Evolutionary conservation across 2,113 vertebrate genomes (phyloP), one percentile per base, ranked within the genome.

Genomic region (Periophthalmus modestus): DNA sequence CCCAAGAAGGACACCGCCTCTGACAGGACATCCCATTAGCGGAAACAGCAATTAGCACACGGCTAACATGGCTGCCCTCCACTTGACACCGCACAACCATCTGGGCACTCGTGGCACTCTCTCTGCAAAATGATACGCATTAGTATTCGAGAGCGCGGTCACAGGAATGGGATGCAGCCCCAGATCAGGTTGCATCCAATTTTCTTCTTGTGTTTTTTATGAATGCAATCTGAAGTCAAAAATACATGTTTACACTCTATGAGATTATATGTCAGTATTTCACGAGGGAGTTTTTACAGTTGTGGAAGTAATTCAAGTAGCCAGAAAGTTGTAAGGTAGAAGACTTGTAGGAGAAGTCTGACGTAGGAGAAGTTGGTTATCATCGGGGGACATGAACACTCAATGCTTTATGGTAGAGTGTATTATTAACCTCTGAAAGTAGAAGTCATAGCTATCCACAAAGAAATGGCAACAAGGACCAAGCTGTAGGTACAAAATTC

Each of bases 61-160:
- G 50, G 77, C 81, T 71, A 79, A 81, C 72, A 43, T 2, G 68
- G 48, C 71, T 65, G 73, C 78, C 79, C 74, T 83, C 67, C 61
- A 23, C 62, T 28, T 71, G 72, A 78, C 79, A 75, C 15, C 7
- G 14, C n/a, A 21, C 4, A 1, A 39, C 68, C 69, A 78, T 75
- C 69, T 75, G 80, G 77, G 21, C 68, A 11, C 55, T 18, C 24
- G 18, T 12, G 18, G 59, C 68, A 36, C 68, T 69, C 72, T 46
- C 57, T 54, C 78, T 54, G 6, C 73, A 62, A 70, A 24, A 73
- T 61, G 11, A 10, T 6, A 6, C 43, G 6, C 46, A 79, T 84
- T 69, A 79, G 67, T 72, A 80, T 89, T 80, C 82, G 68, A 55
- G 16, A 46, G 2, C 16, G 3, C 24, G 48, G 21, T 43, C 9